Base-by-base conservation (phyloP, 2,888 invertebrate species). In the Camponotus fellah region DNA sequence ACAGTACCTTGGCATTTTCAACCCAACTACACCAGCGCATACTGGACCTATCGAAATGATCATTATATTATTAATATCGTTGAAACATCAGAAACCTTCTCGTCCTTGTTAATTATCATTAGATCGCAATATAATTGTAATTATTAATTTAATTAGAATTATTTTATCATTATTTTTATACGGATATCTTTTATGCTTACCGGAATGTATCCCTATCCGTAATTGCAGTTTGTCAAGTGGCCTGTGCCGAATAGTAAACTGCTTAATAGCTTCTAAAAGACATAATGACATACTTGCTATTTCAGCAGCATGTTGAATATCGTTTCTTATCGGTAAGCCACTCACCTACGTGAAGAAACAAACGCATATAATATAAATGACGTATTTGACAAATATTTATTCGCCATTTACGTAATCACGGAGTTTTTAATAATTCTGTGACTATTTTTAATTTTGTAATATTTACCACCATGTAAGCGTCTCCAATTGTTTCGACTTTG, bases 1-100 rank as follows among this genome's bases (percentile, higher is more conserved):
- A 92, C 98, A 99, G 93, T 98, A 99, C 66, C 99, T 96, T 0
- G 99, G 99, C 98, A 99, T 99, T 95, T 98, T 99, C 6, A 98
- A 95, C 0, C 98, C 98, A 0, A 99, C 98, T 0, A 99, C 98
- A 0, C 98, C 99, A 0, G 98, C 98, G 92, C 98, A 98, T 17
- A 98, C 98, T 0, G 98, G 98, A 9, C 98, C 97, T 97, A 91
- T 14, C 26, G 8, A 17, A 74, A 37, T 64, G 8, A 68, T 60
- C n/a, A 69, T 43, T 79, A 34, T 14, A 53, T 53, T 53, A 53
- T 53, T 2, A 53, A n/a, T 6, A 49, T 49, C 8, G 17, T 2
- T 49, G 17, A 53, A 53, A n/a, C n/a, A 0, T 53, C n/a, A n/a
- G n/a, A 53, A 53, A 53, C 2, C 0, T 53, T 53, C 0, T 2